Conservation (phyloP, 2,113 vertebrate species). For the Heptranchias perlo region DNA sequence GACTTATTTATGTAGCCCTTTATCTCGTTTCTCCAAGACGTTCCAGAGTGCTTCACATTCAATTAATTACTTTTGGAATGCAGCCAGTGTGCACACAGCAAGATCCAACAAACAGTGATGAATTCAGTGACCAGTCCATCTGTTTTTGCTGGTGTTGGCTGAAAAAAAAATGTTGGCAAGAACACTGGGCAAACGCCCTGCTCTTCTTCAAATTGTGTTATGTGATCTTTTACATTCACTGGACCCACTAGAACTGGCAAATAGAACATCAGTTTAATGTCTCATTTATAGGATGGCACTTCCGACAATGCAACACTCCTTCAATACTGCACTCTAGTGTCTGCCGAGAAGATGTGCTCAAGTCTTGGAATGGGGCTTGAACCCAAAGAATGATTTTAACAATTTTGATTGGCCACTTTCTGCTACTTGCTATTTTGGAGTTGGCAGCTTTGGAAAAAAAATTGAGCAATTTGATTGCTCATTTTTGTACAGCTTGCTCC, state of each 20-base stretch:
- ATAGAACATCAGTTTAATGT: neutral
- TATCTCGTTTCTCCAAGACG: neutral
- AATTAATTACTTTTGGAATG: neutral
- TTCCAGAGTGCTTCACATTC: neutral
- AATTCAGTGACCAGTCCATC: slow-evolving; percentile 6
- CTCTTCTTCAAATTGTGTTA: neutral
- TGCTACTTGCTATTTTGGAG: neutral
- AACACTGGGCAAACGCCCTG: neutral
- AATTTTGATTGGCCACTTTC: neutral
- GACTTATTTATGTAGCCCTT: neutral
- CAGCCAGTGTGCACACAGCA: neutral
- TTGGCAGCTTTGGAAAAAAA: neutral
- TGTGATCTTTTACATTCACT: neutral
- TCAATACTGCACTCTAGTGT: neutral
- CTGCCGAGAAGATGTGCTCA: neutral
- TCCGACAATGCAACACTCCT: neutral
- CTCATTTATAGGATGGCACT: neutral
- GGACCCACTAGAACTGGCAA: neutral
- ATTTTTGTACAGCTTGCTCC: too few relatives aligned
- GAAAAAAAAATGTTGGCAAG: neutral
- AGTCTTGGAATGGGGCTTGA: neutral
- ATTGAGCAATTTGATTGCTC: neutral
- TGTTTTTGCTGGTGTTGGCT: neutral
- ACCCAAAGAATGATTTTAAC: neutral
- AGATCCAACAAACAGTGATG: neutral